phyloP scores from a whole-genome alignment of 2,888 invertebrate genomes.

The Pantelozetes paolii region DNA sequence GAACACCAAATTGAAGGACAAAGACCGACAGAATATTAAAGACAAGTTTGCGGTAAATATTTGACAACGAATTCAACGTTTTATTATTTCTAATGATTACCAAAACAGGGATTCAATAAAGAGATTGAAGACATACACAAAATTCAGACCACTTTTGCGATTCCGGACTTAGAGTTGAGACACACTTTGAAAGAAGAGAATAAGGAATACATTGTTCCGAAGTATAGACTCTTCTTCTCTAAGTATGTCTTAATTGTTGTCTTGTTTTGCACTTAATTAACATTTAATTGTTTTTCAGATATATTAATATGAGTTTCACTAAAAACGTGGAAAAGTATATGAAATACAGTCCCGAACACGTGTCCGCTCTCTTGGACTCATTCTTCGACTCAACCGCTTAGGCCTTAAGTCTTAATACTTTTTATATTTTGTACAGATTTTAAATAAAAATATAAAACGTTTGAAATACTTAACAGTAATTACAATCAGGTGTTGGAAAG shows the following conservation, averaged over 20 bases:
- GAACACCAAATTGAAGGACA: conserved; percentile 67
- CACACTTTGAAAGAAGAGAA: conserved; percentile 83
- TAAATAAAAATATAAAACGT: no score
- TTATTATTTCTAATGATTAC: conserved; percentile 39
- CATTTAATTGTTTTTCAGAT: conserved; percentile 56
- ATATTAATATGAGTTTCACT: conserved; percentile 71
- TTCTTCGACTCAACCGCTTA: conserved; percentile 77
- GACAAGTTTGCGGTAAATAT: conserved; percentile 76
- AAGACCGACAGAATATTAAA: conserved; percentile 76
- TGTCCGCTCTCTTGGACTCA: conserved; percentile 74
- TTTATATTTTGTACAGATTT: no score
- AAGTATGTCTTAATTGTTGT: conserved; percentile 55
- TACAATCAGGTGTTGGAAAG: no score
- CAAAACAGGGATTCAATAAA: conserved; percentile 79
- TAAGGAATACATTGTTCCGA: conserved; percentile 78
- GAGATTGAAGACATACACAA: conserved; percentile 86
- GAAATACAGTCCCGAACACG: conserved; percentile 78
- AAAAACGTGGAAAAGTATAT: conserved; percentile 92
- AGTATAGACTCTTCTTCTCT: conserved; percentile 73
- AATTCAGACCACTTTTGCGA: conserved; percentile 81
- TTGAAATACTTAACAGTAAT: no score
- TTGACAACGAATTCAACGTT: neutral
- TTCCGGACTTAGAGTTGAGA: conserved; percentile 84
- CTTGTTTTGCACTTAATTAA: neutral
- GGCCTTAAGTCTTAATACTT: neutral